These are phyloP conservation scores for Apistogramma diplotaenia DNA, from an alignment of 2,113 vertebrate species.

Conservation along the genomic window DNA sequence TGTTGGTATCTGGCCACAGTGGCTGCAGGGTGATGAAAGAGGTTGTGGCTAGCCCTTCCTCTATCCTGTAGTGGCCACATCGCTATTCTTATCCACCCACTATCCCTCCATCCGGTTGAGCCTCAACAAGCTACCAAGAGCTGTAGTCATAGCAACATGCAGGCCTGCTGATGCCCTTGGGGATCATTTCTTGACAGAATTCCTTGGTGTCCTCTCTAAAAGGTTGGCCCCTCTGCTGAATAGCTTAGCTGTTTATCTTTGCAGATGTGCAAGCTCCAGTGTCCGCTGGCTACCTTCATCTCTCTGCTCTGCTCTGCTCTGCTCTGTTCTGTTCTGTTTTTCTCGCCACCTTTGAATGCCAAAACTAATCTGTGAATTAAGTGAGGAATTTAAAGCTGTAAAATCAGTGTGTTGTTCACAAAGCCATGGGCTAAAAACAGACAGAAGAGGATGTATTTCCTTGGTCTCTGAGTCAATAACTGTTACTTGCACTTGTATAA, in stretches of 20 bases:
- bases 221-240: slow-evolving; percentile 58
- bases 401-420: neutral
- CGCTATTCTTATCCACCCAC: slow-evolving; percentile 66
- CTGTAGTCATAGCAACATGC: slow-evolving; percentile 74
- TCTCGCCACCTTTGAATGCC: slow-evolving; percentile 6
- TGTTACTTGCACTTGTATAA: neutral
- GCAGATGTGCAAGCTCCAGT: slow-evolving; percentile 31
- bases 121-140: slow-evolving; percentile 12
- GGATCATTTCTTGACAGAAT: slow-evolving; percentile 72
- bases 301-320: neutral
- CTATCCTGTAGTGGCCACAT: slow-evolving; percentile 32
- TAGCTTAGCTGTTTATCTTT: slow-evolving; percentile 64
- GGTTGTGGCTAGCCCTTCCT: slow-evolving; percentile 7
- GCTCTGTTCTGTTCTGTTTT: neutral
- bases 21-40: slow-evolving; percentile 24
- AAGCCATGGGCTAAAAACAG: slow-evolving; percentile 5
- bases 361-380: slow-evolving; percentile 32
- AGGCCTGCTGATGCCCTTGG: slow-evolving; percentile 65
- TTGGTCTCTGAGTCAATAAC: neutral
- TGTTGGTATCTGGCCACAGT: slow-evolving; percentile 33
- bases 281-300: slow-evolving; percentile 24
- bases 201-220: slow-evolving; percentile 63
- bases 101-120: slow-evolving; percentile 27
- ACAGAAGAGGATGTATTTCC: neutral
- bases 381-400: slow-evolving; percentile 1